phyloP scores from a whole-genome alignment of 2,888 invertebrate species.

The Pheosia gnoma region DNA sequence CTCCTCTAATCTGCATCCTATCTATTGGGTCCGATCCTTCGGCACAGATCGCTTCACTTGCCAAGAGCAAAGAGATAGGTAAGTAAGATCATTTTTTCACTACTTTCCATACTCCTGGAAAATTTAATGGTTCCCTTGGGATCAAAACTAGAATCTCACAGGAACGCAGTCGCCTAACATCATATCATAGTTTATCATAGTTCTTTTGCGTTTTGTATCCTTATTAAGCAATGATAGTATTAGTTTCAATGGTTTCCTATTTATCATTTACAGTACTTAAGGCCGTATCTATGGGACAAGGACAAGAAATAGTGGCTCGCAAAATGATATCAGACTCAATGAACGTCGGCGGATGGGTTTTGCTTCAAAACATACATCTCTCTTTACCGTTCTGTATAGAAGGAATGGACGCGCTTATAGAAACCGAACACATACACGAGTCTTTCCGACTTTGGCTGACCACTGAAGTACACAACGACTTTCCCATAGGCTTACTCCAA shows the following conservation, averaged over 20 bases:
- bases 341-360: slow-evolving; percentile 94
- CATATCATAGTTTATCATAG: no score
- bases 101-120: no score
- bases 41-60: slow-evolving; percentile 94
- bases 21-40: slow-evolving; percentile 99
- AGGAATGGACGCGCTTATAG: slow-evolving; percentile 94
- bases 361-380: slow-evolving; percentile 98
- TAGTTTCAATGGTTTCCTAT: no score
- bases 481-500: slow-evolving; percentile 94
- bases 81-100: slow-evolving; percentile 49
- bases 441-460: slow-evolving; percentile 96
- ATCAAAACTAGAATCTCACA: no score
- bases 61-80: slow-evolving; percentile 94
- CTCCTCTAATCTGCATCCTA: slow-evolving; percentile 95
- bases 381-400: slow-evolving; percentile 97
- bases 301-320: slow-evolving; percentile 94
- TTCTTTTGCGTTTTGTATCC: neutral
- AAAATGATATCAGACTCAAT: slow-evolving; percentile 92
- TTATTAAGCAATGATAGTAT: neutral
- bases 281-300: slow-evolving; percentile 98
- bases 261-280: slow-evolving; percentile 85
- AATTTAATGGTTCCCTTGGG: no score
- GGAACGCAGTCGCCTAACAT: no score
- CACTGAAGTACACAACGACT: slow-evolving; percentile 96
- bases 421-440: slow-evolving; percentile 92